A percentile compares a stretch with the other conserved stretches of the same genome.
Evolutionary conservation across 2,888 invertebrate species (phyloP).

Genomic region (Drymonia ruficornis): DNA sequence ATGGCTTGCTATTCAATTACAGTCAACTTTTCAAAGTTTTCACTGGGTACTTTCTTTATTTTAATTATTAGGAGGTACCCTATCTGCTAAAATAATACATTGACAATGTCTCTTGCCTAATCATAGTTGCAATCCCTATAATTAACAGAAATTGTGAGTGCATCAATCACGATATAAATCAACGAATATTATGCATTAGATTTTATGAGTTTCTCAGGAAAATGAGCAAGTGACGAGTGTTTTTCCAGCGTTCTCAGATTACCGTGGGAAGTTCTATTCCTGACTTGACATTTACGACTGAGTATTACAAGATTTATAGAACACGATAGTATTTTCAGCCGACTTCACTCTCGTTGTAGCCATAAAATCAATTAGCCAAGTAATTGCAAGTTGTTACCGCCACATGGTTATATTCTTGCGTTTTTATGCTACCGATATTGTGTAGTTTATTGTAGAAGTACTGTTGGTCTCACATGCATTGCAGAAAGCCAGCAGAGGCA

Average conservation of each 20-base stretch:
- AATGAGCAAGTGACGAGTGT: neutral
- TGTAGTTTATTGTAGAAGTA: too few relatives aligned
- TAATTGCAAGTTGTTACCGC: neutral
- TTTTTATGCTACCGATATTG: too few relatives aligned
- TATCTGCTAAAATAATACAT: too few relatives aligned
- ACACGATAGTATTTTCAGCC: neutral
- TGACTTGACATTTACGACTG: slow-evolving; percentile 2
- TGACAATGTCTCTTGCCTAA: too few relatives aligned
- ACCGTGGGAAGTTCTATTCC: slow-evolving; percentile 1
- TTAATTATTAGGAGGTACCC: too few relatives aligned
- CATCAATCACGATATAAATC: neutral
- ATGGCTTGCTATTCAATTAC: too few relatives aligned
- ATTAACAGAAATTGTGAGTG: neutral
- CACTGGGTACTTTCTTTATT: too few relatives aligned
- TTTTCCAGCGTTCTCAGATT: neutral
- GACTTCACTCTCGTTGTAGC: neutral
- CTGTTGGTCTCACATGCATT: too few relatives aligned
- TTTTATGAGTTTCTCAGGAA: neutral
- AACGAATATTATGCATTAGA: neutral
- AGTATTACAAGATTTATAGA: neutral
- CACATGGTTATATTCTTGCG: too few relatives aligned
- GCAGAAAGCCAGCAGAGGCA: too few relatives aligned
- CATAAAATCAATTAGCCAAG: neutral
- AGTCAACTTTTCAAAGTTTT: too few relatives aligned
- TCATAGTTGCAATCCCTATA: too few relatives aligned